Conservation (phyloP, 2,797 vertebrate species). For the Micrastur ruficollis region DNA sequence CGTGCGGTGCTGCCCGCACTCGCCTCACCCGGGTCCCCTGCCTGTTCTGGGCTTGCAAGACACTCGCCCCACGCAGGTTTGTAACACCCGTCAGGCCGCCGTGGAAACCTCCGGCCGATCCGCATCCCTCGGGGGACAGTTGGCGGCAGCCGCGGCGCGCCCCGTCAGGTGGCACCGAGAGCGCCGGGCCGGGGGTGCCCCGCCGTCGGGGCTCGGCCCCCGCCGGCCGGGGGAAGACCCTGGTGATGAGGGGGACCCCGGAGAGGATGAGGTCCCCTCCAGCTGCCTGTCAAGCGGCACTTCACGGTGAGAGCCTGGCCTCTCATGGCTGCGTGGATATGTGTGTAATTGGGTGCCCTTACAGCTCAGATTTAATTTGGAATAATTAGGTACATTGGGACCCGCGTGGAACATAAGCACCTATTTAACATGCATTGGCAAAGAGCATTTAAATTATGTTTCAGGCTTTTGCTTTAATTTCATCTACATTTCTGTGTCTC, state of each 20-base stretch:
- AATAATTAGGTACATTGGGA: not conserved
- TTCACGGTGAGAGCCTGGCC: not conserved
- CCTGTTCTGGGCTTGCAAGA: not conserved
- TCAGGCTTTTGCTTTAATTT: not conserved
- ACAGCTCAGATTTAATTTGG: not conserved
- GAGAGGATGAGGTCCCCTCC: not conserved
- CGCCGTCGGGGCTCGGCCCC: too few relatives aligned
- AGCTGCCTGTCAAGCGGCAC: not conserved
- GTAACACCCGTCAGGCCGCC: not conserved
- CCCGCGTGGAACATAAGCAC: not conserved
- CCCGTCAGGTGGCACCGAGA: not conserved
- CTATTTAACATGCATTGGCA: not conserved
- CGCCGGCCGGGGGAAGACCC: not conserved
- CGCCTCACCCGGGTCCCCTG: not conserved
- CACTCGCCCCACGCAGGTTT: rapidly evolving
- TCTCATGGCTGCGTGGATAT: not conserved
- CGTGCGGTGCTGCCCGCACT: not conserved
- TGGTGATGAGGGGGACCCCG: not conserved
- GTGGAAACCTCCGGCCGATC: too few relatives aligned
- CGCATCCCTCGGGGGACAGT: not conserved
- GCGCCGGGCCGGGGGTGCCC: too few relatives aligned
- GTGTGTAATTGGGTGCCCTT: not conserved
- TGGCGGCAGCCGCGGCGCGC: too few relatives aligned
- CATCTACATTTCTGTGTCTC: not conserved
- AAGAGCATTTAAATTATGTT: not conserved